Percentiles rank a stretch among this genome's conserved stretches.
These are phyloP conservation scores for Exephanes ischioxanthus DNA, from an alignment of 2,888 invertebrate species.

Conservation along the genomic window DNA sequence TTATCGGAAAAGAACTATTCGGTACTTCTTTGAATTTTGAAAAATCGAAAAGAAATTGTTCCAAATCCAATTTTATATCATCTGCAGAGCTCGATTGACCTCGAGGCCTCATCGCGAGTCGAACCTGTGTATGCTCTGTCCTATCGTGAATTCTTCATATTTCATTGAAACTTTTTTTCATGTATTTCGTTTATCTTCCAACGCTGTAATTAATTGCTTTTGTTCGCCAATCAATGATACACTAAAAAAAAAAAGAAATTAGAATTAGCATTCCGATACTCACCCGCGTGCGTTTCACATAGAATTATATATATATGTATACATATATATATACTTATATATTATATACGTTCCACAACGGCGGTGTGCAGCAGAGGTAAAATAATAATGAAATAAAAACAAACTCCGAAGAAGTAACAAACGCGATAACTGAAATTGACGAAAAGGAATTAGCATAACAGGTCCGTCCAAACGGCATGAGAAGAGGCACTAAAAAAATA, in stretches of 20 bases:
- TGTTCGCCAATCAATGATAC: constrained; percentile 1
- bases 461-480: constrained; percentile 70
- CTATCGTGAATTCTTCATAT: constrained; percentile 29
- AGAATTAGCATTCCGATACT: constrained; percentile 9
- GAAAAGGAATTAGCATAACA: constrained; percentile 58
- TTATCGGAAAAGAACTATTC: neutral
- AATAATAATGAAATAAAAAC: neutral
- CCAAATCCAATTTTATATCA: neutral
- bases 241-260: neutral
- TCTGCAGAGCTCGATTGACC: neutral
- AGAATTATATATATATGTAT: neutral
- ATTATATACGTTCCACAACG: constrained; percentile 1
- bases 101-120: constrained; percentile 35
- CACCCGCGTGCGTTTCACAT: neutral
- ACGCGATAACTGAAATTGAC: constrained; percentile 31
- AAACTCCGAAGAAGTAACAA: constrained; percentile 38
- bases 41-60: neutral
- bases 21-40: neutral
- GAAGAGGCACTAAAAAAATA: constrained; percentile 35
- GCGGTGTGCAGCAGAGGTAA: constrained; percentile 16
- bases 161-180: neutral
- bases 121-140: constrained; percentile 42
- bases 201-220: constrained; percentile 21
- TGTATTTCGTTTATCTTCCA: neutral
- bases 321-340: too few relatives aligned